Evolutionary conservation across 1,140 invertebrate genomes (phyloP).

Genomic region (Platyscapa corneri): DNA sequence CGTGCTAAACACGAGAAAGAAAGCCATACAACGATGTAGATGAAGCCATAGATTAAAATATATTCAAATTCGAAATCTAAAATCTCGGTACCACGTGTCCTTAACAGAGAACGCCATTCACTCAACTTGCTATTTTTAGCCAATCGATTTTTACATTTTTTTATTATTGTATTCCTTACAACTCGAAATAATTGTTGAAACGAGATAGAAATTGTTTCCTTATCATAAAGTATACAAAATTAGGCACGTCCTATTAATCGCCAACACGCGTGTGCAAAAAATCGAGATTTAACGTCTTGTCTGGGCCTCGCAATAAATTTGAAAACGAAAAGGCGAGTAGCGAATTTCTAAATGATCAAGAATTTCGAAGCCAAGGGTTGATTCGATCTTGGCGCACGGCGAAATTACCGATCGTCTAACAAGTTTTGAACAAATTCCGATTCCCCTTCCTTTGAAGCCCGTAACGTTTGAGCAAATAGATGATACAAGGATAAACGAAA

Average conservation of each 20-base stretch:
- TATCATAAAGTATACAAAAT: not conserved
- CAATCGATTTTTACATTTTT: not conserved
- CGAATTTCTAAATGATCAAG: not conserved
- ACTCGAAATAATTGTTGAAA: not conserved
- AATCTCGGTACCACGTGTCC: not conserved
- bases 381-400: not conserved
- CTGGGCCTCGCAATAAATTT: too few relatives aligned
- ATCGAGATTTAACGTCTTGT: not conserved
- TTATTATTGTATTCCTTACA: too few relatives aligned
- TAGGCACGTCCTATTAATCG: not conserved
- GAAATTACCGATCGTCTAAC: not conserved
- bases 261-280: not conserved
- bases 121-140: not conserved
- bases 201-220: not conserved
- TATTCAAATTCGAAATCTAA: conserved; percentile 41
- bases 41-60: conserved; percentile 15
- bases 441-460: not conserved
- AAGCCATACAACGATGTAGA: conserved; percentile 30
- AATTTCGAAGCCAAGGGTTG: not conserved
- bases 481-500: conserved; percentile 11
- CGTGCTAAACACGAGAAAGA: conserved; percentile 32
- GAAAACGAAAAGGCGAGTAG: too few relatives aligned
- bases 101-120: not conserved
- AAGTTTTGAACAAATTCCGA: not conserved
- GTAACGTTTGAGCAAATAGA: not conserved